Evolutionary conservation across 1,140 invertebrate genomes (phyloP), one percentile per base, ranked within the genome.

Genomic region (Hypsibius dujardini): DNA sequence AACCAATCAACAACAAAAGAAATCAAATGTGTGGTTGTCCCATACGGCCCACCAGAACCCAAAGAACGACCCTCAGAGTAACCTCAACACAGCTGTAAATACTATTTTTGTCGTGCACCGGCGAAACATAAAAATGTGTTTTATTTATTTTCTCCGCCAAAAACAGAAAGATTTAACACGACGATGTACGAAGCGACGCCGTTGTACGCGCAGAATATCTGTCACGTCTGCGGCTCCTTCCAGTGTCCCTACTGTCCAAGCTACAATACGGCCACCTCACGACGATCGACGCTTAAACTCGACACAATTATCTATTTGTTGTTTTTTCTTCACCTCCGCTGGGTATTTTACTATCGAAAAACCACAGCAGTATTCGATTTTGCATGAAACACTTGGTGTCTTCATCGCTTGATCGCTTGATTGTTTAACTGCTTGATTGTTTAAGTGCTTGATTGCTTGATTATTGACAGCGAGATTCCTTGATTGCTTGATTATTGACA

Each of bases 181-280:
- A 87, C 88, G 0, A 88, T 96, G 79, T 93, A 95, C 76, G 90
- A 94, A 76, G 86, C 90, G 1, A 83, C 90, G 67, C 86, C 89
- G 46, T 88, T 92, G 1, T 93, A 93, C 79, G 82, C 89, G 15
- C 80, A 95, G 46, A 94, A 93, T 79, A 94, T 98, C 74, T 98
- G 93, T 77, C 90, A 95, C 78, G 93, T 96, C n/a, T 98, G 93
- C 78, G 94, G 93, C 47, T 95, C 92, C 42, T 96, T 90, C 62
- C 93, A 96, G 79, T 98, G 94, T 81, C 93, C 93, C 0, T 96
- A 96, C 78, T 97, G 93, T 80, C 87, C 90, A 46, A 90, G 91
- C 74, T 93, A 90, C 80, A 91, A 90, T 45, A 70, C 70, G 2
- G 74, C 75, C 0, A 7, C n/a, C n/a, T n/a, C 7, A 56, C 50